Evolutionary conservation across 2,888 invertebrate species (phyloP).

Genomic region (Lymantria dispar): DNA sequence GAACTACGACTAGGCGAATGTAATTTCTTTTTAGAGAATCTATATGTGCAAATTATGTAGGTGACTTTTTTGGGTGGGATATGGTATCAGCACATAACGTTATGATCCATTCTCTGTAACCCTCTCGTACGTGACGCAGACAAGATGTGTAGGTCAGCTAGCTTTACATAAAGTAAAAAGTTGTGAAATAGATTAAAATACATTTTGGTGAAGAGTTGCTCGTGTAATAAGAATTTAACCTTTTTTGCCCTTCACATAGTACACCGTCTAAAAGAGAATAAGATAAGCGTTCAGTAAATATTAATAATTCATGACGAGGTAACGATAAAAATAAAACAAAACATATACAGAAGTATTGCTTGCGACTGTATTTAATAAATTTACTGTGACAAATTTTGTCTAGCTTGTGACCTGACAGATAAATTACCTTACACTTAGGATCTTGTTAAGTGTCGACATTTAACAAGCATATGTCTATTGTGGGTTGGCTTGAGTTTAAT

Average conservation of each 20-base stretch:
- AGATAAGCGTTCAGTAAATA: slow-evolving; percentile 5
- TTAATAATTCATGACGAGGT: not conserved
- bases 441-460: not conserved
- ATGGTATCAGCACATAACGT: no score
- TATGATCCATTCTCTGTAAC: no score
- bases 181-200: no score
- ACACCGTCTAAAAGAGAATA: slow-evolving; percentile 26
- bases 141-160: no score
- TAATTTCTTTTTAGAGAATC: no score
- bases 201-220: slow-evolving; percentile 24
- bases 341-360: not conserved
- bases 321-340: not conserved
- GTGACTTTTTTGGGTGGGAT: no score
- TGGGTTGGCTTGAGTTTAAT: no score
- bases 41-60: no score
- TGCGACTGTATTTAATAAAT: not conserved
- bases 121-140: no score
- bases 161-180: no score
- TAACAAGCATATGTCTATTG: not conserved
- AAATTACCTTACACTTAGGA: not conserved
- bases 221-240: slow-evolving; percentile 52
- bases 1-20: no score
- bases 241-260: slow-evolving; percentile 32
- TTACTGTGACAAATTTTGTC: not conserved
- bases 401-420: not conserved